These are phyloP conservation scores for Laterallus jamaicensis DNA, from an alignment of 2,113 vertebrate species.

Conservation along the genomic window DNA sequence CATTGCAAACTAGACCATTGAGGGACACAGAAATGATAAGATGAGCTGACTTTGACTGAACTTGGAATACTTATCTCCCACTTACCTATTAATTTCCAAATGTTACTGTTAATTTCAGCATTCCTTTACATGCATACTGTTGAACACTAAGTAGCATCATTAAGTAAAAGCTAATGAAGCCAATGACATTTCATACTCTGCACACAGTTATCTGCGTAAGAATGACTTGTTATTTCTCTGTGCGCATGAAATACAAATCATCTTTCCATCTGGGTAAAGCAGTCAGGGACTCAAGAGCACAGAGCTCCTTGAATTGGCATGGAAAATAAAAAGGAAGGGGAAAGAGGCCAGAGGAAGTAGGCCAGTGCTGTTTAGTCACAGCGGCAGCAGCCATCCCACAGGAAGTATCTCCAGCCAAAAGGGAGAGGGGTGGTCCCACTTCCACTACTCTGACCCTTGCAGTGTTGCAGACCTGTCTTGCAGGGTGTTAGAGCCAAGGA, in stretches of 20 bases:
- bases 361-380: neutral
- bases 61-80: neutral
- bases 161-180: neutral
- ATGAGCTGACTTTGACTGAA: neutral
- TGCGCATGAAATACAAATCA: neutral
- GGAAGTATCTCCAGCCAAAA: conserved; percentile 35
- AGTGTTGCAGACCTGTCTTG: neutral
- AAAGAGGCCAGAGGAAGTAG: conserved; percentile 42
- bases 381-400: neutral
- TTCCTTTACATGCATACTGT: neutral
- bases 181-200: neutral
- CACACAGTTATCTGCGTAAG: neutral
- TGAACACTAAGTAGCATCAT: neutral
- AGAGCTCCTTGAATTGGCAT: conserved; percentile 31
- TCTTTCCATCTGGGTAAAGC: conserved; percentile 29
- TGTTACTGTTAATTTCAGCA: neutral
- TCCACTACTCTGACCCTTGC: neutral
- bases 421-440: neutral
- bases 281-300: neutral
- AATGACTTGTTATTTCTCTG: neutral
- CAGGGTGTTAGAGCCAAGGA: neutral
- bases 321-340: conserved; percentile 32
- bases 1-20: neutral
- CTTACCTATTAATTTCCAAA: neutral
- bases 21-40: neutral